phyloP scores from a whole-genome alignment of 2,888 invertebrate species.

The Odiellus spinosus region DNA sequence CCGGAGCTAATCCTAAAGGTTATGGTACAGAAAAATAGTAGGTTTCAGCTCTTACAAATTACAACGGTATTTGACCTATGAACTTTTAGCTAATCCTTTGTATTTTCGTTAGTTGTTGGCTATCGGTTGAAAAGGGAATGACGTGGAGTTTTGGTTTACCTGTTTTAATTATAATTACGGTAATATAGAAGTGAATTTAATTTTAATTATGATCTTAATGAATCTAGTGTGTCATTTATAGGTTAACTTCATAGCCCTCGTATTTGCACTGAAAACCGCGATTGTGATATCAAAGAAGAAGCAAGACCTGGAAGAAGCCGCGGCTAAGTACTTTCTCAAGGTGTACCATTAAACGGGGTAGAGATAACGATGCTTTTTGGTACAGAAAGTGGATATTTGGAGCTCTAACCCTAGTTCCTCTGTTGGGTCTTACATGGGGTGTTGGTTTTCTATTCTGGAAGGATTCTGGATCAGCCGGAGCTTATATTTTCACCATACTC shows the following conservation, averaged over 20 bases:
- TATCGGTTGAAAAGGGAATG: slow-evolving; percentile 10
- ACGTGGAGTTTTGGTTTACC: slow-evolving; percentile 15
- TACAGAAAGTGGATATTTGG: slow-evolving; percentile 14
- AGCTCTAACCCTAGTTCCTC: slow-evolving; percentile 13
- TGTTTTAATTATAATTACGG: slow-evolving; percentile 8
- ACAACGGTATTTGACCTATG: too few species aligned
- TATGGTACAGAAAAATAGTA: slow-evolving; percentile 17
- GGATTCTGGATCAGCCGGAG: slow-evolving; percentile 7
- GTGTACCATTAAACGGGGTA: too few species aligned
- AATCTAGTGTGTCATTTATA: too few species aligned
- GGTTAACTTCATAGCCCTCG: too few species aligned
- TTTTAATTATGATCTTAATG: not conserved
- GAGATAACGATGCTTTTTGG: too few species aligned
- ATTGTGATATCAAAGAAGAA: too few species aligned
- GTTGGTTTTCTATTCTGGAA: slow-evolving; percentile 17
- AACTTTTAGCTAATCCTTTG: not conserved
- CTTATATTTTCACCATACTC: slow-evolving; percentile 18
- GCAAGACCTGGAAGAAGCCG: too few species aligned
- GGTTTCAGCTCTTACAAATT: slow-evolving; percentile 4
- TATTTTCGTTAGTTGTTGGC: slow-evolving; percentile 10
- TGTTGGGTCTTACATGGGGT: slow-evolving; percentile 19
- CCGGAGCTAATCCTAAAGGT: slow-evolving; percentile 6
- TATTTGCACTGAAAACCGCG: too few species aligned
- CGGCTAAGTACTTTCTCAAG: too few species aligned
- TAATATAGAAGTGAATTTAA: slow-evolving; percentile 7